Conservation (phyloP, 2,797 vertebrate species). For the Zalophus californianus region DNA sequence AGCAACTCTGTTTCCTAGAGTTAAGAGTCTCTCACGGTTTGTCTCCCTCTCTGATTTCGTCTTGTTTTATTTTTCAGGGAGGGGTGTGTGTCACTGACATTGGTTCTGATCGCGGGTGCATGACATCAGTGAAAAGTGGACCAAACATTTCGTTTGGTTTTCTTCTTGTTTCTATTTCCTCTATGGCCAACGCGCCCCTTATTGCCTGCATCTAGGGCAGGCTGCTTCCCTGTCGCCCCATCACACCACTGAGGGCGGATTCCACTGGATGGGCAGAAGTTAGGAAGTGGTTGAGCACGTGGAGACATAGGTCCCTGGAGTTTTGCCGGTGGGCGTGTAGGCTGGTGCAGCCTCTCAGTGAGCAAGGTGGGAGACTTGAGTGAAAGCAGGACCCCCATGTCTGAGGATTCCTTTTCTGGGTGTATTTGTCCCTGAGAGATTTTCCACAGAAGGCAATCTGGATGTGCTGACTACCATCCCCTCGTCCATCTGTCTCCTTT, state of each 20-base stretch:
- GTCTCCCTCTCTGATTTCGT: not conserved
- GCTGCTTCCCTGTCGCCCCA: fast-evolving
- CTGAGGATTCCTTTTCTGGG: not conserved
- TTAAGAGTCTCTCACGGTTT: not conserved
- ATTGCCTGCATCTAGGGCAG: too few species aligned
- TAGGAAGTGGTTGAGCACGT: too few species aligned
- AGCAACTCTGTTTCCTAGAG: not conserved
- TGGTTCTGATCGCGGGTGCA: not conserved
- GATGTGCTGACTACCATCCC: fast-evolving
- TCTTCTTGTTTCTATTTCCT: not conserved
- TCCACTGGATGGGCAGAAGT: not conserved
- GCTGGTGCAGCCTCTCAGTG: not conserved
- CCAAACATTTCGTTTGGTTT: not conserved
- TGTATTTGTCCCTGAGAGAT: not conserved
- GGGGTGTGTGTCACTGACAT: not conserved
- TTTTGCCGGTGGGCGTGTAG: fast-evolving
- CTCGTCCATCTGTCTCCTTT: not conserved
- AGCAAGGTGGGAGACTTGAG: not conserved
- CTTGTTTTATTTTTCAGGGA: not conserved
- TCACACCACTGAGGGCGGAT: not conserved
- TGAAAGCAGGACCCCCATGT: too few species aligned
- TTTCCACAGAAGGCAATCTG: not conserved
- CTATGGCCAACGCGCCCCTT: not conserved
- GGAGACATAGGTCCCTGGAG: not conserved
- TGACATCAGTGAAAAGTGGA: not conserved